Evolutionary conservation across 2,888 invertebrate genomes (phyloP), one percentile per base, ranked within the genome.

Genomic region (Polydrusus tereticollis): DNA sequence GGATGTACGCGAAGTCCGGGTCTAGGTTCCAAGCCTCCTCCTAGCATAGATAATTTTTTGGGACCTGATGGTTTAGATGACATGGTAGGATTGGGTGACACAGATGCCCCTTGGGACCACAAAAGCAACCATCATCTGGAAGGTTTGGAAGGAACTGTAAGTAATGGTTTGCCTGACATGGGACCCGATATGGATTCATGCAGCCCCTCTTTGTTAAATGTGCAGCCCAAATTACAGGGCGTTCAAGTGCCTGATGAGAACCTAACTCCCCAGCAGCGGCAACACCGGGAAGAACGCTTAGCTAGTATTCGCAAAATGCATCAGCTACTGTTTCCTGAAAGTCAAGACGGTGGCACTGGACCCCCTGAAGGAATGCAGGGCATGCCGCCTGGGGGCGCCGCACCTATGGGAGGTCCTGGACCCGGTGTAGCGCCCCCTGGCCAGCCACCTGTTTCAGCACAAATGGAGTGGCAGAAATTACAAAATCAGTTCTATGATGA

Each of bases 231-330:
- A 21, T 83, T 91, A 76, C 90, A 90, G 85, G 91, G 88, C 77
- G 94, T 96, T 55, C 96, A 97, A 89, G 94, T 97, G 82, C 96
- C 96, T 78, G 96, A 96, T 86, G 98, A 98, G 87, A 97, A 97
- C 86, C 88, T 98, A 79, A 98, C 98, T 64, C 97, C 98, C 36
- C 96, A 98, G 84, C 98, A 98, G 85, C 90, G 96, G 66, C 95
- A 96, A 75, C 96, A 97, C 84, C 90, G 98, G 72, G 97, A 97
- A 86, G 96, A 96, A 82, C 95, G 97, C 81, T 87, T 98, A 59
- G 97, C 97, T 4, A 96, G 94, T 72, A 89, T 98, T 75, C 87
- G 94, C 75, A 96, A 97, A 87, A 95, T 98, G 92, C 94, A 97
- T 80, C 94, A 96, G 84, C 92, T 96, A 89, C 86, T 98, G 67